Base-by-base conservation (phyloP, 2,113 vertebrate species). In the Coracopsis vasa region DNA sequence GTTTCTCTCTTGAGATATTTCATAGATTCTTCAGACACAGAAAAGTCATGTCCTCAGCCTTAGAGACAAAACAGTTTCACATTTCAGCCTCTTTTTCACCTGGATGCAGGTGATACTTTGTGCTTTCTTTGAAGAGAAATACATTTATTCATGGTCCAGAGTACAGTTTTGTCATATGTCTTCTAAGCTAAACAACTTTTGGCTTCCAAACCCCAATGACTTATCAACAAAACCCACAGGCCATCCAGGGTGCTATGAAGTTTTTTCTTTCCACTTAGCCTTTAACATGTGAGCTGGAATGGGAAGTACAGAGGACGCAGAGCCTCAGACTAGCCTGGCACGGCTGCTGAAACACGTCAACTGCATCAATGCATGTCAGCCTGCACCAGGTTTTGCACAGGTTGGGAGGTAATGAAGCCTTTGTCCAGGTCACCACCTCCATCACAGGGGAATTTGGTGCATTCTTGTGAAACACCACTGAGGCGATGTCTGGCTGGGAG, bases 401-500 rank as follows among this genome's bases (percentile, higher is more conserved):
- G 42, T 50, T 56, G 29, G n/a, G 54, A 78, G 37, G 28, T 14
- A 77, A n/a, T 0, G 0, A 7, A n/a, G 39, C 13, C 10, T 1
- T 2, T 0, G 16, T 62, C 23, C 54, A 15, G 7, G 27, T 27
- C n/a, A 62, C 23, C 7, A 12, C 42, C 35, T 90, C 25, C 13
- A 16, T 80, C 20, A 24, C 20, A 18, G 25, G 11, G 37, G 23
- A 91, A 74, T 70, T 42, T 25, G 1, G 3, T 62, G 37, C 24
- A 19, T 64, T 37, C 13, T 41, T 96, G 42, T 71, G 86, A 65
- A 94, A 47, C 1, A 4, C 33, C 18, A 53, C 23, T 1, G 5
- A 53, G 45, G 45, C 44, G 4, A n/a, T 81, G 25, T 73, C 50
- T 73, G 54, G 10, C 73, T 58, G 66, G n/a, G 67, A 83, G 45